Base-by-base conservation (phyloP, 1,140 invertebrate species). In the Armadillidium nasatum region DNA sequence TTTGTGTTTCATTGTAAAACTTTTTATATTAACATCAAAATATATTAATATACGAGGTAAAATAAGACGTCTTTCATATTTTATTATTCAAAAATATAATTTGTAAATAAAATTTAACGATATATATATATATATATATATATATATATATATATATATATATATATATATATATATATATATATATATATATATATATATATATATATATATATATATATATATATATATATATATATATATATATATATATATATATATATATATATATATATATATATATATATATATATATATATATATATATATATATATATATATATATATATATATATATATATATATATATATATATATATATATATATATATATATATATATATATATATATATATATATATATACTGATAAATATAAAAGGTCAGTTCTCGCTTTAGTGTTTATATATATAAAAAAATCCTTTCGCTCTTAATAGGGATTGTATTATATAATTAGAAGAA, bases 251-350 rank as follows among this genome's bases (percentile, higher is more conserved):
- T 60, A 21, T 60, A 60, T 60, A n/a, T 2, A 60, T 3, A 7
- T 3, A 1, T 21, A 60, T 2, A 60, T 60, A 60, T 21, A 7
- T 60, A 7, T 21, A 60, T 60, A 21, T 60, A 60, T 60, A 21
- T 21, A 60, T 60, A 60, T 21, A 60, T 60, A 60, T 60, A n/a
- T 60, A 60, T 21, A 60, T 60, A 21, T 21, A 60, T 60, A 60
- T 21, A 21, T 60, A 60, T 21, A 60, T 60, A 21, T 21, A 60
- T 21, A 60, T 60, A 60, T 60, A 60, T 21, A 60, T 60, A 21
- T 21, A 21, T 60, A 60, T 60, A 60, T 60, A 60, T 21, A 60
- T 60, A 60, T 60, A 60, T 60, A 60, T 60, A 60, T 21, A 60
- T 60, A 60, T 60, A 60, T 60, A 7, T 60, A 21, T 60, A 60